These are phyloP conservation scores for Apeltes quadracus DNA, from an alignment of 2,113 vertebrate species.

Conservation along the genomic window DNA sequence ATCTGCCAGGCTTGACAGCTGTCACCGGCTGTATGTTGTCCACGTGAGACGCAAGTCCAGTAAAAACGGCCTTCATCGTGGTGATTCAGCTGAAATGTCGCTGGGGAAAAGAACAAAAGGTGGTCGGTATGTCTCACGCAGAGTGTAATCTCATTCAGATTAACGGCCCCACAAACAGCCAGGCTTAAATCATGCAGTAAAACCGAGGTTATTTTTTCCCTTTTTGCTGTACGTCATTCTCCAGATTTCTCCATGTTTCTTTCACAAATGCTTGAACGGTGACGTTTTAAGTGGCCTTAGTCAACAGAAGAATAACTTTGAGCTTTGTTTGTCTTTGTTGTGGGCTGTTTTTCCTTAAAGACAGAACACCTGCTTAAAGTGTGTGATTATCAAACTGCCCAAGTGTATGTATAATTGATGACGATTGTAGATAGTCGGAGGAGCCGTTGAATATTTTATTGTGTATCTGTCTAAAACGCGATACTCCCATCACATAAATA, in stretches of 20 bases:
- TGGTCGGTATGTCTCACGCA: background rate
- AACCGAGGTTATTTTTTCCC: background rate
- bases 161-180: background rate
- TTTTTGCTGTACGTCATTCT: background rate
- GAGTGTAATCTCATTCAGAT: background rate
- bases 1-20: constrained; percentile 49
- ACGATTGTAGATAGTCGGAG: background rate
- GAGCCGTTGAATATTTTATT: constrained; percentile 2
- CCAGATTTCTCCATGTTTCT: background rate
- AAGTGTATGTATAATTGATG: background rate
- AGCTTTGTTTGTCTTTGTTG: background rate
- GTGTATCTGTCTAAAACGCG: constrained; percentile 19
- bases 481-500: constrained; percentile 21
- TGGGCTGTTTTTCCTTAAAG: background rate
- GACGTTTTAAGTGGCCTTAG: background rate
- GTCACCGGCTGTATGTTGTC: constrained; percentile 33
- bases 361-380: background rate
- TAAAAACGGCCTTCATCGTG: constrained; percentile 32
- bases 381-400: background rate
- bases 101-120: background rate
- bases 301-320: background rate
- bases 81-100: background rate
- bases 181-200: background rate
- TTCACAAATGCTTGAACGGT: too few relatives aligned
- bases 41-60: background rate